Conservation (phyloP, 30 jellyfish, hydroid and myxozoan species). For the Catostylus mosaicus region DNA sequence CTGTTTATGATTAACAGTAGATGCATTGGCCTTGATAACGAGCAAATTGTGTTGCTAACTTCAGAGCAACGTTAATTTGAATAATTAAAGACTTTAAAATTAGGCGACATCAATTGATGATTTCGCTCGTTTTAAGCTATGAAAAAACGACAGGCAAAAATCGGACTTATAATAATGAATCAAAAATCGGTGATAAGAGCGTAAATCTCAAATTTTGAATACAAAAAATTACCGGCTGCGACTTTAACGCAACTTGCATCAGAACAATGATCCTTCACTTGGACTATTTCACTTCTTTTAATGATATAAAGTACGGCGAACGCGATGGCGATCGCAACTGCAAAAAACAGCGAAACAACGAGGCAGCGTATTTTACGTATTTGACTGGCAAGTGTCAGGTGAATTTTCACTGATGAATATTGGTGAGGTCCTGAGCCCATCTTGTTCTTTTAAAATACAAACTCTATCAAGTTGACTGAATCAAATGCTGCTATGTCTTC, state of each 20-base stretch:
- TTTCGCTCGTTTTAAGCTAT: not conserved
- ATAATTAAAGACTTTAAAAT: not conserved
- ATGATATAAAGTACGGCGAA: conserved; percentile 10
- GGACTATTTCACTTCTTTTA: not conserved
- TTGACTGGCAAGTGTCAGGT: conserved; percentile 4
- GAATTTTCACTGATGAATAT: conserved; percentile 37
- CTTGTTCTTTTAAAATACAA: not conserved
- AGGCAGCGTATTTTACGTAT: conserved; percentile 26
- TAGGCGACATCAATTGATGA: not conserved
- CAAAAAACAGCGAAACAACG: conserved; percentile 5
- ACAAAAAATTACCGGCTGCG: conserved; percentile 10
- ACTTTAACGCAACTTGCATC: conserved; percentile 17
- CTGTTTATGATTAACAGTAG: no score
- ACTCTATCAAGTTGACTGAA: no score
- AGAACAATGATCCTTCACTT: not conserved
- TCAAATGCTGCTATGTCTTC: no score
- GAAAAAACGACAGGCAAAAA: not conserved
- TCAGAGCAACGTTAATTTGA: not conserved
- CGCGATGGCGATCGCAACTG: conserved; percentile 11
- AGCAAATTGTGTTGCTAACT: not conserved
- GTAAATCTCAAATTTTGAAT: not conserved
- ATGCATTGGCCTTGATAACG: no score
- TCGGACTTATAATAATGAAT: not conserved
- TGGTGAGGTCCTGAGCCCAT: conserved; percentile 35
- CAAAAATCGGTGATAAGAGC: not conserved